Base-by-base conservation (phyloP, 1,140 invertebrate species). In the Dinoponera quadriceps region DNA sequence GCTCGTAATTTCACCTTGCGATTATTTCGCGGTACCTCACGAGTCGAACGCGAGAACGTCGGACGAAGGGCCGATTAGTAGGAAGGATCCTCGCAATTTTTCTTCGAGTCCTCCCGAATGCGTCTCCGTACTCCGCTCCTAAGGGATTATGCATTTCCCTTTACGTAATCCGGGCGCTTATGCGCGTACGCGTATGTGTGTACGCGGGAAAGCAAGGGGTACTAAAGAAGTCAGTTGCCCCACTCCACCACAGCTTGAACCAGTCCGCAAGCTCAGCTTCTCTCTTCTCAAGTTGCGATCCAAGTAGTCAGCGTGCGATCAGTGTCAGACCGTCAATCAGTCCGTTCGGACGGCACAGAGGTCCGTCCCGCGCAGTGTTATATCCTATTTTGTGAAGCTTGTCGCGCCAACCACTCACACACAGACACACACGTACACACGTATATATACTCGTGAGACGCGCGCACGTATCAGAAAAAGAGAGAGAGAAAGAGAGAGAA, bases 281-380 rank as follows among this genome's bases (percentile, higher is more conserved):
- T 54, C 60, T 65, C 60, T 65, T 55, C 48, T 77, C 16, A 55
- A 55, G 29, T 49, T 66, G 18, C 48, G 29, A 55, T 54, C 62
- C 48, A 54, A 38, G 38, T 54, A 63, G 22, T 49, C 54, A 65
- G 73, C 14, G 33, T 33, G 60, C 51, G 60, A 66, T 66, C 60
- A 77, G 74, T 77, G 48, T 77, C 48, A 77, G 38, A 75, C 44
- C 49, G 74, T 77, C 74, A 77, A 77, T 77, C 74, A 77, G 74
- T 65, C 48, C 29, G 49, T 65, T 55, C 33, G 29, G 60, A 65
- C 48, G 74, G 29, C 38, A 9, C 51, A n/a, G 60, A 51, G 27
- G 44, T 74, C 25, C 33, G 44, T 77, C 74, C 54, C 33, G 48
- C 20, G 60, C 55, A n/a, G 48, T 11, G 74, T 66, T 66, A 75